Evolutionary conservation across 2,888 invertebrate genomes (phyloP).

Genomic region (Volucella bombylans): DNA sequence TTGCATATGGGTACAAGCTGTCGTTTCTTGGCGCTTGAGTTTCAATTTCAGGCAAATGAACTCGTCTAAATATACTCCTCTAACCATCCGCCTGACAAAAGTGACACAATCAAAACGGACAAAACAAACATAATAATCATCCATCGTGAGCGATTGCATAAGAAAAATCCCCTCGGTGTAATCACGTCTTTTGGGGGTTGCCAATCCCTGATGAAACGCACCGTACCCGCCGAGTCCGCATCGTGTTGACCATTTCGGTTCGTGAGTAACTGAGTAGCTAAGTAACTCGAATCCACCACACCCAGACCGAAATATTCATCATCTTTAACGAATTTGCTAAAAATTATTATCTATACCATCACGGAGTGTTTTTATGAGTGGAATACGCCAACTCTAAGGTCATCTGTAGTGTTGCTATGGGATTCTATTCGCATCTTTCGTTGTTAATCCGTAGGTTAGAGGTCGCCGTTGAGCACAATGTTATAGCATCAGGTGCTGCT

Average conservation of each 20-base stretch:
- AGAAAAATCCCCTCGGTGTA: constrained; percentile 24
- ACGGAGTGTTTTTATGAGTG: not conserved
- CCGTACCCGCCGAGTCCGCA: not conserved
- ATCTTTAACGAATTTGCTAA: constrained; percentile 47
- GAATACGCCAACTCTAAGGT: constrained; percentile 30
- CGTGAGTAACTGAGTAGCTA: not conserved
- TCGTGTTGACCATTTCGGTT: constrained; percentile 37
- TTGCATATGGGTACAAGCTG: constrained; percentile 31
- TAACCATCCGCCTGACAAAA: constrained; percentile 55
- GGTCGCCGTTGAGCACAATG: constrained; percentile 31
- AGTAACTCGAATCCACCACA: not conserved
- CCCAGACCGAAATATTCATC: constrained; percentile 42
- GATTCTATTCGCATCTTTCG: constrained; percentile 15
- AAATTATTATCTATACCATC: constrained; percentile 27
- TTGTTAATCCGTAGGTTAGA: constrained; percentile 41
- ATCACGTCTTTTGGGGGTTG: constrained; percentile 36
- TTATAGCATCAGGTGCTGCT: constrained; percentile 15
- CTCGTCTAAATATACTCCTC: constrained; percentile 49
- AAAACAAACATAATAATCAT: constrained; percentile 5
- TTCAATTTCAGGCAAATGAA: constrained; percentile 60
- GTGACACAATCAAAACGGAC: constrained; percentile 61
- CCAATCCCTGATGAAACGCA: constrained; percentile 57
- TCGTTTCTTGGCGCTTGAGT: constrained; percentile 54
- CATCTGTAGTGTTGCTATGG: constrained; percentile 16
- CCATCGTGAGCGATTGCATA: constrained; percentile 40